A percentile compares a stretch with the other conserved stretches of the same genome.
Conservation (phyloP, 2,113 vertebrate genomes). For the Apus apus region DNA sequence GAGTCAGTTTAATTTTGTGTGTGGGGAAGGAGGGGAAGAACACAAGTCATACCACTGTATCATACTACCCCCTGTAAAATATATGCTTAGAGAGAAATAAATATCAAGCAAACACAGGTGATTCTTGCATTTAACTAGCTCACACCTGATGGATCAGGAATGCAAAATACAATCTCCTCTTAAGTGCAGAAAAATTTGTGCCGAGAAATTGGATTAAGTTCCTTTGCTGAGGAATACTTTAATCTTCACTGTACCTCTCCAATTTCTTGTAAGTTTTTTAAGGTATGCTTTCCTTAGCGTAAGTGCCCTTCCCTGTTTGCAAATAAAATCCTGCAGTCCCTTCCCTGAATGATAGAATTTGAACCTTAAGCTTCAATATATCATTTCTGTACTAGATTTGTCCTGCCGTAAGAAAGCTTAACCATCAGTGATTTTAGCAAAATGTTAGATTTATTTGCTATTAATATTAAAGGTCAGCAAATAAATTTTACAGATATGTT, state of each 20-base stretch:
- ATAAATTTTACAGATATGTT: not conserved
- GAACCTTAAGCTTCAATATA: not conserved
- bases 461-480: not conserved
- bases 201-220: slow-evolving; percentile 48
- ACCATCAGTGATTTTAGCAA: not conserved
- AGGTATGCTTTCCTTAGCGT: not conserved
- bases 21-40: not conserved
- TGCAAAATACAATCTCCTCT: slow-evolving; percentile 10
- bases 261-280: slow-evolving; percentile 25
- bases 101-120: not conserved
- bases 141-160: slow-evolving; percentile 19
- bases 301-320: slow-evolving; percentile 31
- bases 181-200: slow-evolving; percentile 18
- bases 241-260: slow-evolving; percentile 14
- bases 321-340: slow-evolving; percentile 20
- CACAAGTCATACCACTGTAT: not conserved
- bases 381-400: not conserved
- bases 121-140: not conserved
- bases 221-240: slow-evolving; percentile 19
- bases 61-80: not conserved
- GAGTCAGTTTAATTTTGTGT: not conserved
- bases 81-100: not conserved
- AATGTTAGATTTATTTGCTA: not conserved
- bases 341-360: not conserved
- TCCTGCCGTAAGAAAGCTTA: not conserved